A percentile compares a stretch with the other conserved stretches of the same genome.
Evolutionary conservation across 1,140 invertebrate genomes (phyloP).

Genomic region (Euura saliciscinereae): DNA sequence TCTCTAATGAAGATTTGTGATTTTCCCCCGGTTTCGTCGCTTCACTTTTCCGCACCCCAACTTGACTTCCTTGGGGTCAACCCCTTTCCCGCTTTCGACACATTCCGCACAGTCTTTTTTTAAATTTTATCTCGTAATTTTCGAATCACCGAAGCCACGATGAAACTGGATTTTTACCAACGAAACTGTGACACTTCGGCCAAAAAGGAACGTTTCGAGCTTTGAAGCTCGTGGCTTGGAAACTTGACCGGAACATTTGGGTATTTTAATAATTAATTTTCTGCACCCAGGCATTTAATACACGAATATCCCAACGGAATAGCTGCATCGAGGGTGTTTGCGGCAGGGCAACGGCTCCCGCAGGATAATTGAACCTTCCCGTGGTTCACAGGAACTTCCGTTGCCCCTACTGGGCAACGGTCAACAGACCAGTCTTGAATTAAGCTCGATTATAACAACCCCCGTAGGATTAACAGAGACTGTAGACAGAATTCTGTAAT

Average conservation of each 20-base stretch:
- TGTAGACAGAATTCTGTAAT: background rate
- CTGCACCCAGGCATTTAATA: background rate
- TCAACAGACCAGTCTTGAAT: slow-evolving; percentile 15
- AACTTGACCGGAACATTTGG: background rate
- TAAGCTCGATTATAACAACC: slow-evolving; percentile 21
- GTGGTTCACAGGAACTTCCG: slow-evolving; percentile 23
- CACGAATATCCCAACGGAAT: background rate
- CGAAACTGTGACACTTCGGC: no score
- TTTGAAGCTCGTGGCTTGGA: background rate
- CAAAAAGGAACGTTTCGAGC: no score
- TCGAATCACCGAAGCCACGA: no score
- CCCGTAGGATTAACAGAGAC: background rate
- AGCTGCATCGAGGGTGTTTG: slow-evolving; percentile 28
- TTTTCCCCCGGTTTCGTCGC: slow-evolving; percentile 29
- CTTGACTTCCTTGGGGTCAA: background rate
- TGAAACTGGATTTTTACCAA: background rate
- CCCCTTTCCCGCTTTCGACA: background rate
- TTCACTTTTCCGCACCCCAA: background rate
- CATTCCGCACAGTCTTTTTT: background rate
- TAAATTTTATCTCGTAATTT: no score
- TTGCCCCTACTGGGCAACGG: background rate
- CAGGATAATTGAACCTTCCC: slow-evolving; percentile 46
- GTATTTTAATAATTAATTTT: background rate
- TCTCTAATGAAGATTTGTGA: slow-evolving; percentile 49
- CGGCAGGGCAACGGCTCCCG: slow-evolving; percentile 38